phyloP scores from a whole-genome alignment of 1,140 invertebrate genomes.

The Dendroctonus ponderosae region DNA sequence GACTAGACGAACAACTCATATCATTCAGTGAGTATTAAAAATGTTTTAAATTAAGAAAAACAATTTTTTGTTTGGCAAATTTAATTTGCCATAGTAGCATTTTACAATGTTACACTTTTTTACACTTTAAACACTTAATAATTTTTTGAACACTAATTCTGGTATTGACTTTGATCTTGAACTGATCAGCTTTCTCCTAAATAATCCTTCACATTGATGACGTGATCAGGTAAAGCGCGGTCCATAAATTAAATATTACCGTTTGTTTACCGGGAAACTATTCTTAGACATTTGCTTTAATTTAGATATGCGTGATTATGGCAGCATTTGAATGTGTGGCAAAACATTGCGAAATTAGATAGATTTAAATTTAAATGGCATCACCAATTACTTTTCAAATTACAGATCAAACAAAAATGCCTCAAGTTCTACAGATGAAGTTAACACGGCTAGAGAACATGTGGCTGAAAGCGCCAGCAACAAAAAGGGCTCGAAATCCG shows the following conservation, averaged over 20 bases:
- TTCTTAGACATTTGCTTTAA: too few relatives aligned
- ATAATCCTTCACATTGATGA: background rate
- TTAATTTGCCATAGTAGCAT: background rate
- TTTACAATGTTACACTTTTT: background rate
- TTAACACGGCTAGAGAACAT: constrained; percentile 17
- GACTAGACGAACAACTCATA: constrained; percentile 33
- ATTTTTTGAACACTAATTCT: too few relatives aligned
- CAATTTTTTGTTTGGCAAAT: too few relatives aligned
- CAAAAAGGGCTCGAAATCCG: background rate
- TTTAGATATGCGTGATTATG: background rate
- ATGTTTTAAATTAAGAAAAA: constrained; percentile 2
- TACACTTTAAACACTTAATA: too few relatives aligned
- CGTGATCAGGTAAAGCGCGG: background rate
- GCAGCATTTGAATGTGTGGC: background rate
- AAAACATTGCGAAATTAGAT: background rate
- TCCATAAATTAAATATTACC: constrained; percentile 2
- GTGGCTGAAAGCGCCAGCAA: background rate
- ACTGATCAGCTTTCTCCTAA: too few relatives aligned
- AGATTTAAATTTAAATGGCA: background rate
- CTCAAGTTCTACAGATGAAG: constrained; percentile 30
- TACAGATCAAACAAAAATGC: constrained; percentile 25
- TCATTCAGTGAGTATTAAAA: constrained; percentile 29
- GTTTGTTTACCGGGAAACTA: background rate
- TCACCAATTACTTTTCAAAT: background rate
- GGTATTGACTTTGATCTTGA: too few relatives aligned